Evolutionary conservation across 1,140 invertebrate genomes (phyloP).

Genomic region (Drosophila ambigua): DNA sequence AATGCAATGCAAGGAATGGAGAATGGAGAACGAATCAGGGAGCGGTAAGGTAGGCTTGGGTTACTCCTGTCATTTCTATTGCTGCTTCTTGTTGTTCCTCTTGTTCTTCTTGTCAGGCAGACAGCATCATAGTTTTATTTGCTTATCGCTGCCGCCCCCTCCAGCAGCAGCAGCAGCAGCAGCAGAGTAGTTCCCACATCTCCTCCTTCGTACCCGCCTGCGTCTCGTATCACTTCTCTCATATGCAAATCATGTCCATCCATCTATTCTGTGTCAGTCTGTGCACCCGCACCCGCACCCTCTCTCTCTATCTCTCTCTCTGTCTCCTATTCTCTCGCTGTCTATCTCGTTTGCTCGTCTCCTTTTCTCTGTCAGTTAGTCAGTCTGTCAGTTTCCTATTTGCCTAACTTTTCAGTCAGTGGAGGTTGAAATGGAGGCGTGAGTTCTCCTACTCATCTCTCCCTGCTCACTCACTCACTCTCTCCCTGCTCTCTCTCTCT

Average conservation of each 20-base stretch:
- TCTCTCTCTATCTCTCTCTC: no score
- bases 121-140: slow-evolving; percentile 30
- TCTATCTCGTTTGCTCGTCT: no score
- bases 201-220: not conserved
- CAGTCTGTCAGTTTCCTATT: slow-evolving; percentile 53
- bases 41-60: no score
- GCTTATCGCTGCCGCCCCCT: slow-evolving; percentile 42
- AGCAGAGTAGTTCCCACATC: no score
- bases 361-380: slow-evolving; percentile 16
- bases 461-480: not conserved
- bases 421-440: slow-evolving; percentile 2
- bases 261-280: slow-evolving; percentile 15
- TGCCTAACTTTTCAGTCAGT: slow-evolving; percentile 60
- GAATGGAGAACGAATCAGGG: no score
- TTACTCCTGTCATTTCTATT: not conserved
- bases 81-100: slow-evolving; percentile 1
- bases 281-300: no score
- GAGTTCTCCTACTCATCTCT: slow-evolving; percentile 34
- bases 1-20: no score
- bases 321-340: no score
- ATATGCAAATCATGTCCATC: slow-evolving; percentile 59
- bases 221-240: not conserved
- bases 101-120: no score
- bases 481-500: not conserved
- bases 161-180: no score